phyloP scores from a whole-genome alignment of 2,797 vertebrate species.

The Rhynchotus rufescens region DNA sequence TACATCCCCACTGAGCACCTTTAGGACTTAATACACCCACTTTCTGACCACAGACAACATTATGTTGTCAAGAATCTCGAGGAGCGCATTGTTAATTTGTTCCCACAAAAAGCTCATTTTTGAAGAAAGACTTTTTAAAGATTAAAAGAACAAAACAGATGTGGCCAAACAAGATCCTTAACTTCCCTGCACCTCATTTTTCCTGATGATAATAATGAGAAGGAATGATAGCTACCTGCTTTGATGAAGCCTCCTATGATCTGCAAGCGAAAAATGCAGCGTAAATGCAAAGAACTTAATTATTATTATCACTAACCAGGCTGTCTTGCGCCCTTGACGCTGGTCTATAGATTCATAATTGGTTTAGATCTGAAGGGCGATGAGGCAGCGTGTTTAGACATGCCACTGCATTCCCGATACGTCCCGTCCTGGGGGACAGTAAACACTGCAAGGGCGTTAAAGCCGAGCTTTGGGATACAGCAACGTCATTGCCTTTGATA shows the following conservation, averaged over 20 bases:
- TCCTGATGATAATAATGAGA: conserved; percentile 19
- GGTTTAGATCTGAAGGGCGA: not conserved
- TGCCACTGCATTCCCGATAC: not conserved
- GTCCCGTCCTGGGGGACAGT: not conserved
- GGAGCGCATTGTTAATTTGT: not conserved
- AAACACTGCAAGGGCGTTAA: not conserved
- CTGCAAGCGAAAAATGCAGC: conserved; percentile 27
- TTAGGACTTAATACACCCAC: not conserved
- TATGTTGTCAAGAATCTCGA: not conserved
- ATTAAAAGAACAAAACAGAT: not conserved
- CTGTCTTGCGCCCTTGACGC: not conserved
- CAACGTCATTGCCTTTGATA: not conserved
- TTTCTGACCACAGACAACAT: not conserved
- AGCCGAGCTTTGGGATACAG: not conserved
- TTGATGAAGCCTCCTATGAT: conserved; percentile 59
- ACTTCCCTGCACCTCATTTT: conserved; percentile 7
- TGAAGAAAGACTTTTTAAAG: not conserved
- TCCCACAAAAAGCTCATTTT: not conserved
- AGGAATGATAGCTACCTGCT: conserved; percentile 18
- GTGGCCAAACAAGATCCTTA: not conserved
- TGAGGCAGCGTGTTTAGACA: conserved; percentile 2
- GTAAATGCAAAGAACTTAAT: conserved; percentile 41
- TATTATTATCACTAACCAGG: conserved; percentile 47
- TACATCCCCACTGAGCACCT: not conserved
- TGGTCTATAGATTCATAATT: conserved; percentile 54